These are phyloP conservation scores for Vombatus ursinus DNA, from an alignment of 2,113 vertebrate genomes.

Conservation along the genomic window DNA sequence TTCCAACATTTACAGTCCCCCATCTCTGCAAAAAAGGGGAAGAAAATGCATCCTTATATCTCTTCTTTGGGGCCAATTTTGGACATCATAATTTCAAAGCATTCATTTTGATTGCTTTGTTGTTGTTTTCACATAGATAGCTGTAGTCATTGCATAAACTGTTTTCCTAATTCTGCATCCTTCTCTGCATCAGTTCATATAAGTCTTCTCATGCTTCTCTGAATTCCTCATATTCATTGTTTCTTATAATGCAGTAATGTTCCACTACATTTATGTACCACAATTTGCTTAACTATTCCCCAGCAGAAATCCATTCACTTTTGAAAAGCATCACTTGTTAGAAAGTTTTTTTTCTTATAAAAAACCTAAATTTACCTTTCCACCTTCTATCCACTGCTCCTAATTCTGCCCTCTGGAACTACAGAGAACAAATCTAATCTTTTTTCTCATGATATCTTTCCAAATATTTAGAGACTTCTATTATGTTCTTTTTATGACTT, in stretches of 20 bases:
- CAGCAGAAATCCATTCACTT: background rate
- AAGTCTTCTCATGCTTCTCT: background rate
- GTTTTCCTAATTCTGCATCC: background rate
- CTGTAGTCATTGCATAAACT: background rate
- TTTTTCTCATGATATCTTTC: background rate
- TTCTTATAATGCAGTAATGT: background rate
- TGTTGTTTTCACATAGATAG: background rate
- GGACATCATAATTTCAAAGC: background rate
- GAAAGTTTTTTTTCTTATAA: background rate
- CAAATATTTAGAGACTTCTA: background rate
- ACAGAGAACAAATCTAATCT: background rate
- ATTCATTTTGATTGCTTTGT: background rate
- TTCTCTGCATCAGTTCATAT: background rate
- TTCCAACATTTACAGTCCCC: too few species aligned
- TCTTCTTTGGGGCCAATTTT: background rate
- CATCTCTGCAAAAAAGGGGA: background rate
- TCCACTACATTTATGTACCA: background rate
- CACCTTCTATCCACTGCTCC: background rate
- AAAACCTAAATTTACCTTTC: background rate
- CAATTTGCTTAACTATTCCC: background rate
- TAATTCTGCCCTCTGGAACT: background rate
- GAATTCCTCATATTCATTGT: background rate
- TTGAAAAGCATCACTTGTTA: background rate
- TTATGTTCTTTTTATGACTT: background rate
- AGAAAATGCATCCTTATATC: background rate